Conservation (phyloP, 1,140 invertebrate species). For the Himalopsyche phryganea region DNA sequence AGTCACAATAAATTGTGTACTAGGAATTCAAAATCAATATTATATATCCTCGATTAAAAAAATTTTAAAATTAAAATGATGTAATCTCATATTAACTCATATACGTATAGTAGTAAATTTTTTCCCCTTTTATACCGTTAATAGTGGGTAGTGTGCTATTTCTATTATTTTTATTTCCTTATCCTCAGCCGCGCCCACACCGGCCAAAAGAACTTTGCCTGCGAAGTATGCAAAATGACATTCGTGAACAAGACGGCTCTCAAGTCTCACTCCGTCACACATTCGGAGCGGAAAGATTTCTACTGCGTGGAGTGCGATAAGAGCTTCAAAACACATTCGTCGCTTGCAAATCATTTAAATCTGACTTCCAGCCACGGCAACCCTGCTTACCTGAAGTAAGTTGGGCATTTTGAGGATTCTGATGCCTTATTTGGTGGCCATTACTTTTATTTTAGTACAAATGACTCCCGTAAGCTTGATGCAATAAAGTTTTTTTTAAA, state of each 20-base stretch:
- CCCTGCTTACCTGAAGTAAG: constrained; percentile 6
- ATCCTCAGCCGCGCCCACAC: constrained; percentile 13
- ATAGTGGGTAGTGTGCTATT: too few species aligned
- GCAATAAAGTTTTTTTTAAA: too few species aligned
- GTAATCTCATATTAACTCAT: too few species aligned
- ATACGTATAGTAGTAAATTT: too few species aligned
- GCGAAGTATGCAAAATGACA: neutral
- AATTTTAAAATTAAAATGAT: too few species aligned
- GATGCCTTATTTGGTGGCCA: too few species aligned
- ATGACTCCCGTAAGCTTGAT: too few species aligned
- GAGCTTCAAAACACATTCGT: constrained; percentile 8
- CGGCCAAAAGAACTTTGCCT: neutral
- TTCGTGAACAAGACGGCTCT: constrained; percentile 15
- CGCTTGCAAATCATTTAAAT: constrained; percentile 6
- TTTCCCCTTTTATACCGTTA: too few species aligned
- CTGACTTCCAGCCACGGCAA: neutral
- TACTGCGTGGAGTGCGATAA: constrained; percentile 24
- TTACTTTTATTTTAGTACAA: neutral
- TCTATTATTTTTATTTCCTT: too few species aligned
- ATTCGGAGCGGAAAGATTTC: constrained; percentile 4
- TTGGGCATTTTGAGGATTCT: neutral
- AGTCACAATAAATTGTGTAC: too few species aligned
- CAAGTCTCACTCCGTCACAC: constrained; percentile 2
- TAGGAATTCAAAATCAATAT: too few species aligned
- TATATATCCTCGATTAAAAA: too few species aligned